Percentiles rank a stretch among this genome's conserved stretches.
phyloP scores from a whole-genome alignment of 2,888 invertebrate species.

The Nephrotoma appendiculata region DNA sequence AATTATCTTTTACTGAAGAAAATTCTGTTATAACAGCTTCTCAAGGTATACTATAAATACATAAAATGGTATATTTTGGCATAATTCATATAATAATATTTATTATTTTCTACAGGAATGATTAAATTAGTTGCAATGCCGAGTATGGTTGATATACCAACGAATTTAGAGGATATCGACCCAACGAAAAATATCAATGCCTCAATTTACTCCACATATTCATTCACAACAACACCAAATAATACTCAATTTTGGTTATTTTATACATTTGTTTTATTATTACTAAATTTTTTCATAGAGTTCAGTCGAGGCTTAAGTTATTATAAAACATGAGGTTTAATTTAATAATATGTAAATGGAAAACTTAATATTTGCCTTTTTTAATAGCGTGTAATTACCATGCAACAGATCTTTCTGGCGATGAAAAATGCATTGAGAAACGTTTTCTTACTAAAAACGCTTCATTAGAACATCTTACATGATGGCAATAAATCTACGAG shows the following conservation, averaged over 20 bases:
- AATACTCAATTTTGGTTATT: neutral
- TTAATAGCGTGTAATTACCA: neutral
- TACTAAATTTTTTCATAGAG: neutral
- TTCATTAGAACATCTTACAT: neutral
- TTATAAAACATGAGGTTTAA: neutral
- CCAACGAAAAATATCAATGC: no score
- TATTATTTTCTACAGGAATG: no score
- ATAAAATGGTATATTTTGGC: no score
- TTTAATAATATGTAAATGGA: no score
- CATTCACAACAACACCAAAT: no score
- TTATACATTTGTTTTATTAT: neutral
- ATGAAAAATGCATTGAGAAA: neutral
- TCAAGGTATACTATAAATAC: neutral
- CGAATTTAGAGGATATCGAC: no score
- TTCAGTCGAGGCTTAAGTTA: neutral
- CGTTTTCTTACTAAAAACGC: neutral
- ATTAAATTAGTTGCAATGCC: no score
- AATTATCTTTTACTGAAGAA: no score
- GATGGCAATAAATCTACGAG: neutral
- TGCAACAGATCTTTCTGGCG: neutral
- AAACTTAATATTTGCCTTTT: neutral
- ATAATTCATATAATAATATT: no score
- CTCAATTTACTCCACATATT: no score
- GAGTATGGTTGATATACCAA: no score
- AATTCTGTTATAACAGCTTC: no score